Evolutionary conservation across 2,797 vertebrate species (phyloP).

Genomic region (Jordanella pulchra): DNA sequence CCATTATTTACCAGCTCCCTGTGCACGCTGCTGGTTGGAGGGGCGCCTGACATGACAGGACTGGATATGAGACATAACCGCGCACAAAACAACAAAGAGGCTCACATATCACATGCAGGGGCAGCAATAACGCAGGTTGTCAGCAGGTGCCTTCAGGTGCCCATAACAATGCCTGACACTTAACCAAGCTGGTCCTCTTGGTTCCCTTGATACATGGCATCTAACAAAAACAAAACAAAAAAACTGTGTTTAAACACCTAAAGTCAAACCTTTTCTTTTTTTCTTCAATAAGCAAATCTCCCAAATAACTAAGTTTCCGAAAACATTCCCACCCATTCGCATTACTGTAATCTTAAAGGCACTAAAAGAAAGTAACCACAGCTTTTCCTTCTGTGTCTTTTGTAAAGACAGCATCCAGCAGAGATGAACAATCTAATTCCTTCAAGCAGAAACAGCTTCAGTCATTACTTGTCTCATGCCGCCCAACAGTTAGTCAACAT

Average conservation of each 20-base stretch:
- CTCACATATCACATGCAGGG: conserved; percentile 53
- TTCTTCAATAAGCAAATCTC: not conserved
- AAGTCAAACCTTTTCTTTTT: not conserved
- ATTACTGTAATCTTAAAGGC: not conserved
- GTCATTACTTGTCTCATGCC: conserved; percentile 22
- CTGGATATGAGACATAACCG: conserved; percentile 26
- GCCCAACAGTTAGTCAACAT: conserved; percentile 24
- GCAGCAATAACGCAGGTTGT: conserved; percentile 60
- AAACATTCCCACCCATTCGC: not conserved
- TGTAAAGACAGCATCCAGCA: not conserved
- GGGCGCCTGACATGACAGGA: conserved; percentile 19
- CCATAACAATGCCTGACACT: conserved; percentile 37
- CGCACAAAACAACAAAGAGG: conserved; percentile 38
- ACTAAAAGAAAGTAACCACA: conserved; percentile 21
- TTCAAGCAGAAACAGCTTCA: conserved; percentile 20
- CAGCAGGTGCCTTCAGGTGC: conserved; percentile 42
- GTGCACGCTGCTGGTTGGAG: conserved; percentile 24
- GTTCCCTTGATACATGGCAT: conserved; percentile 29
- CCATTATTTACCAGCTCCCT: conserved; percentile 52
- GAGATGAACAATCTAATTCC: conserved; percentile 22
- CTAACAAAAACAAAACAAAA: conserved; percentile 24
- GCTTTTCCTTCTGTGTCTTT: conserved; percentile 6
- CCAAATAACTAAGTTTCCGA: not conserved
- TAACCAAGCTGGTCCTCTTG: conserved; percentile 32
- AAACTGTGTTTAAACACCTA: not conserved